These are phyloP conservation scores for Pseudomyrmex concolor DNA, from an alignment of 1,140 invertebrate species.

Conservation along the genomic window DNA sequence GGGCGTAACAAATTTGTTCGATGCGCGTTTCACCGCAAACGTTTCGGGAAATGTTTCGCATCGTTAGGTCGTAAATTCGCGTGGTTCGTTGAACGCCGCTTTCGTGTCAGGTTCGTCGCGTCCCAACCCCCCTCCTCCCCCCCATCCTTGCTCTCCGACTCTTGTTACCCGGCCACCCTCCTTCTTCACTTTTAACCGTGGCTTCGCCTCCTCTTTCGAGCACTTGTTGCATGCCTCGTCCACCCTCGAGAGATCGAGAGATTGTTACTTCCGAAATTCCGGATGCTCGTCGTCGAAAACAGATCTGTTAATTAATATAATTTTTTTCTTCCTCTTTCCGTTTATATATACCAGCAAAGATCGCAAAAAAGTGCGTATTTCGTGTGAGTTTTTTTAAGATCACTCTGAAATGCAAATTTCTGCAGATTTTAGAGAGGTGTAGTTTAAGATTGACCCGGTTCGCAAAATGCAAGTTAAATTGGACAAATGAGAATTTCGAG, in stretches of 20 bases:
- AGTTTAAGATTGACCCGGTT: no score
- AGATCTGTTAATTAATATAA: not conserved
- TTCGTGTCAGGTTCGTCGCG: constrained; percentile 60
- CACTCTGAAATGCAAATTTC: no score
- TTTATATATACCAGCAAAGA: not conserved
- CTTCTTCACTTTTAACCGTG: constrained; percentile 69
- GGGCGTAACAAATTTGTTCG: not conserved
- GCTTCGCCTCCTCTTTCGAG: constrained; percentile 70
- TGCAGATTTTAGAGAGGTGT: no score
- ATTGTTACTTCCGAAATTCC: constrained; percentile 49
- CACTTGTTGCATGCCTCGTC: constrained; percentile 74
- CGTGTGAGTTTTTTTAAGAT: no score
- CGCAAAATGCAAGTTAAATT: not conserved
- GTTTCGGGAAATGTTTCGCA: constrained; percentile 22
- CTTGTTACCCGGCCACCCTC: constrained; percentile 52
- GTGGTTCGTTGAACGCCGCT: constrained; percentile 54
- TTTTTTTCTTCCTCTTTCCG: not conserved
- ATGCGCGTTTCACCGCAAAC: not conserved
- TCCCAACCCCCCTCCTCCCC: constrained; percentile 18
- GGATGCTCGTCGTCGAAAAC: not conserved
- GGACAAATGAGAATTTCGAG: not conserved
- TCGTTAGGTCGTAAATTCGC: constrained; percentile 40
- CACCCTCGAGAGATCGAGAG: constrained; percentile 51
- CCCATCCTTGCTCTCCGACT: constrained; percentile 49
- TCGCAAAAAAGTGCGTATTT: no score